phyloP scores from a whole-genome alignment of 2,888 invertebrate genomes.

The Microplitis manilae region DNA sequence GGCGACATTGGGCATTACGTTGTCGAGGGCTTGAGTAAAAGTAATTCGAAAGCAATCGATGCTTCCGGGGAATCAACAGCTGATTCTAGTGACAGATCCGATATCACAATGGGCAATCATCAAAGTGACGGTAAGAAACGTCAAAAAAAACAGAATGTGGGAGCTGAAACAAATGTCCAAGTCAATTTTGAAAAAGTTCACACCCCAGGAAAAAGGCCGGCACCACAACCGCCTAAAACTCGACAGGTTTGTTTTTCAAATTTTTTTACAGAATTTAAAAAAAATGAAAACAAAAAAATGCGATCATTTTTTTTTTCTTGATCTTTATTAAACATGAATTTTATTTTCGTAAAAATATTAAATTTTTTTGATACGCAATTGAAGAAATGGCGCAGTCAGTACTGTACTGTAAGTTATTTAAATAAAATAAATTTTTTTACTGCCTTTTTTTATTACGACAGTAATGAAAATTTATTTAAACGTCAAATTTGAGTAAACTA shows the following conservation, averaged over 20 bases:
- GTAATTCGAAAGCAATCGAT: neutral
- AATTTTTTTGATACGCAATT: neutral
- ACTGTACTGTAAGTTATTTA: neutral
- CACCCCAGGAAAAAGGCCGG: slow-evolving; percentile 61
- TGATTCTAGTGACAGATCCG: neutral
- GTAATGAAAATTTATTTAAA: too few relatives aligned
- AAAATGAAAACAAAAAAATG: neutral
- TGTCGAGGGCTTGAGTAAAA: neutral
- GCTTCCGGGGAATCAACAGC: slow-evolving; percentile 17
- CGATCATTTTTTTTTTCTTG: neutral
- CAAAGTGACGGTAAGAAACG: slow-evolving; percentile 67
- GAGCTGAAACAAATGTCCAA: slow-evolving; percentile 44
- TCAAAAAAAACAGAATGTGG: slow-evolving; percentile 55
- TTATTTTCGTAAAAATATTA: neutral
- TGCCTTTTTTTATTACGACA: neutral
- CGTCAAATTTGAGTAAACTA: neutral
- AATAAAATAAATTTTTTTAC: neutral
- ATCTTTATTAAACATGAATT: neutral
- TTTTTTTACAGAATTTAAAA: slow-evolving; percentile 12
- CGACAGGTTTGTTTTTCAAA: slow-evolving; percentile 47
- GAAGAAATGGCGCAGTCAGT: neutral
- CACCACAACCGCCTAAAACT: slow-evolving; percentile 59
- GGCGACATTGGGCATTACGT: neutral
- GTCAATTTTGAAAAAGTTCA: slow-evolving; percentile 58
- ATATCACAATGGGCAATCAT: slow-evolving; percentile 66